These are phyloP conservation scores for Tiliacea aurago DNA, from an alignment of 2,888 invertebrate species.

Conservation along the genomic window DNA sequence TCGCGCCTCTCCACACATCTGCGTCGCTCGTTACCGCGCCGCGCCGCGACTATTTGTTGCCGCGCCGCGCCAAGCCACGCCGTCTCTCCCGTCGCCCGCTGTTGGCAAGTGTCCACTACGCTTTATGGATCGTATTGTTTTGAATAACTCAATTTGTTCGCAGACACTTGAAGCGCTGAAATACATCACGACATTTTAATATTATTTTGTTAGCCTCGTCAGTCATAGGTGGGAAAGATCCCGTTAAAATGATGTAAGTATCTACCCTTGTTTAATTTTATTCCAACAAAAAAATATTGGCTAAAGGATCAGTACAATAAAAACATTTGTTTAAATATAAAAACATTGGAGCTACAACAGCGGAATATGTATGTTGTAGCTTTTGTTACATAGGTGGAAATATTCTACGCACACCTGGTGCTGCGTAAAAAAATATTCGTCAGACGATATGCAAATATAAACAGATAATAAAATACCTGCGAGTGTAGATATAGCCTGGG, in stretches of 20 bases:
- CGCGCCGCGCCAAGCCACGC: conserved; percentile 34
- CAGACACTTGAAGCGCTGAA: conserved; percentile 11
- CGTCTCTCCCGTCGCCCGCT: conserved; percentile 39
- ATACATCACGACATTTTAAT: conserved; percentile 8
- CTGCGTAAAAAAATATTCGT: conserved; percentile 20
- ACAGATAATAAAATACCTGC: conserved; percentile 59
- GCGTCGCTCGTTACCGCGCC: conserved; percentile 70
- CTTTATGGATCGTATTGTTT: conserved; percentile 62
- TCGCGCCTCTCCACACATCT: conserved; percentile 76
- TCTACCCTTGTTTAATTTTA: neutral
- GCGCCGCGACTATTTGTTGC: conserved; percentile 57
- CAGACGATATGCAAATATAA: conserved; percentile 56
- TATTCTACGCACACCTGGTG: conserved; percentile 32
- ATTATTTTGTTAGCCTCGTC: neutral
- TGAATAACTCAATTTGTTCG: conserved; percentile 59
- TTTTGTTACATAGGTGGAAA: conserved; percentile 18
- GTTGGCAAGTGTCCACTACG: conserved; percentile 53
- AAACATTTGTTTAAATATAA: conserved; percentile 41
- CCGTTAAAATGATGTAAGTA: no score
- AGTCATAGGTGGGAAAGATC: neutral
- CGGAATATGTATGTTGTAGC: neutral
- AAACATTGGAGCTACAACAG: neutral
- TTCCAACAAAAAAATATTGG: neutral
- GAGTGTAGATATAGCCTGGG: neutral
- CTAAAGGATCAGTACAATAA: neutral